Evolutionary conservation across 35 echinoderm and acorn worm genomes (phyloP), one percentile per base, ranked within the genome.

Genomic region (Eucidaris tribuloides): DNA sequence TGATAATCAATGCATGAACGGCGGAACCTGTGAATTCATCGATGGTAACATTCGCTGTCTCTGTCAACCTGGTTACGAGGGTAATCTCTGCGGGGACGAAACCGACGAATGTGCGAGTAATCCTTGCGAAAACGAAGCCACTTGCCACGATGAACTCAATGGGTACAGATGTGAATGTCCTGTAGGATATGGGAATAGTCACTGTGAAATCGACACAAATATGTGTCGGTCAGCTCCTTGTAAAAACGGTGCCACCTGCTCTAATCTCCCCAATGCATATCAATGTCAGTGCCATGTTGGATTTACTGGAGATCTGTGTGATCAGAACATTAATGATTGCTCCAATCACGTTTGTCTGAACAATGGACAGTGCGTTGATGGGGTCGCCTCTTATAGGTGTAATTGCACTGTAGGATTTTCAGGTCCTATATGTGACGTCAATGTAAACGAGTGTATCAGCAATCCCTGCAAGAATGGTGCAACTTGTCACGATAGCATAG

Each of bases 401-500:
- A 39, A 35, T 17, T 55, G 77, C 18, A 49, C 7, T 25, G 4
- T 17, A 33, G 52, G 45, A 54, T 80, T 58, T 23, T 0, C 31
- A 3, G 50, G 35, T 3, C 3, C 22, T 17, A 2, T 82, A 3
- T 55, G 43, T 29, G 38, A 36, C 0, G 32, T 40, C 5, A 55
- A 43, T 65, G 27, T 92, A 18, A 78, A 97, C 61, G 83, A 89
- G 31, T 97, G 94, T 80, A 9, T 29, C 5, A 89, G 85, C 32
- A 82, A 89, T 43, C 94, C 94, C 0, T 97, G 94, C 36, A 79
- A 72, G 30, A 89, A 93, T 86, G 94, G 79, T 15, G 86, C 85
- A 30, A 89, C 86, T 1, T 97, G 94, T 25, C 50, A 63, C 30
- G 86, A 88, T 24, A 48, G 32, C 35, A 60, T 74, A 5, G 74